Base-by-base conservation (phyloP, 1,140 invertebrate genomes). In the Centruroides vittatus region DNA sequence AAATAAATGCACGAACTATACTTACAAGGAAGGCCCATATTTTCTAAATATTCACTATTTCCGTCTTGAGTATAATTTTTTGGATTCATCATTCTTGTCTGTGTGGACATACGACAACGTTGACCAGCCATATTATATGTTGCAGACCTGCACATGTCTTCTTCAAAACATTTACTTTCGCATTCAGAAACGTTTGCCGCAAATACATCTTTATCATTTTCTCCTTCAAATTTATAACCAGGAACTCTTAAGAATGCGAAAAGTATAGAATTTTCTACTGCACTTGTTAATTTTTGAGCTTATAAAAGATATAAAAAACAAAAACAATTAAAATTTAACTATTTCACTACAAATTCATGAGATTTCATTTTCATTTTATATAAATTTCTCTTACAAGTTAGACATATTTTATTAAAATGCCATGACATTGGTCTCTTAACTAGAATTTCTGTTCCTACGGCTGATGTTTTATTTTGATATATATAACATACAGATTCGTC, bases 401-500 rank as follows among this genome's bases (percentile, higher is more conserved):
- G 78, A 71, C 90, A 93, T 47, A 92, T 84, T 81, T 93, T 88
- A 23, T 86, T 87, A 69, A 90, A 92, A 71, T 92, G 88, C 5
- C 68, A 90, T 83, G 70, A 86, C 86, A 66, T 91, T 88, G 3
- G 86, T 86, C 5, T 89, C 85, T 58, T 88, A 78, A 91, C 87
- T 1, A 92, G 77, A 63, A 84, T 86, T 13, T 88, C 88, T 47
- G 88, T 86, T 13, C 89, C 89, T 74, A 91, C 88, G 1, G 88
- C 88, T 55, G 83, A 81, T 67, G 86, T 79, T 70, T 88, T 86
- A 72, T 92, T 88, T 11, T 85, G 78, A 8, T 88, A 89, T 60
- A 93, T 72, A 71, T 88, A 89, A 71, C 90, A 93, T 23, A 84
- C 85, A 12, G 88, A 91, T 71, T 92, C 88, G 70, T 92, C 89